These are phyloP conservation scores for Sphenopsis melanotis DNA, from an alignment of 2,797 vertebrate genomes.

Conservation along the genomic window DNA sequence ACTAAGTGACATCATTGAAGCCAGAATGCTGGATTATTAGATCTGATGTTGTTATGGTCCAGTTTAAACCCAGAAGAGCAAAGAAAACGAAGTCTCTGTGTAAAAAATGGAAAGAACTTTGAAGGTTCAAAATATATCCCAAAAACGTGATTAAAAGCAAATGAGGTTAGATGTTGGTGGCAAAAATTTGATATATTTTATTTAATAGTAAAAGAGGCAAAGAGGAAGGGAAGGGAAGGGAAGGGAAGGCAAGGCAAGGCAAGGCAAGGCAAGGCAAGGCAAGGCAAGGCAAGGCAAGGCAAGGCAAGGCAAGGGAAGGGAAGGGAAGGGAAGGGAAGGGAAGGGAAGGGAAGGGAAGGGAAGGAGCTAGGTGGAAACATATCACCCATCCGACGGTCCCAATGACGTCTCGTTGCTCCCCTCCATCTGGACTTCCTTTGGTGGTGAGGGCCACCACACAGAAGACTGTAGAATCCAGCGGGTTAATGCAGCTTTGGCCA, in stretches of 20 bases:
- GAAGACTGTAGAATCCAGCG: fast-evolving
- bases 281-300: too few relatives aligned
- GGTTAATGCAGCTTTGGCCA: not conserved
- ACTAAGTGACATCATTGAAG: not conserved
- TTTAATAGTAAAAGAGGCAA: not conserved
- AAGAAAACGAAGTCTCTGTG: not conserved
- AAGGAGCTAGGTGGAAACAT: not conserved
- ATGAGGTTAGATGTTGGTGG: too few relatives aligned
- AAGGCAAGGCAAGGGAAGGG: too few relatives aligned
- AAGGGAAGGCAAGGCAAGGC: not conserved
- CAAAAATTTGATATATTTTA: not conserved
- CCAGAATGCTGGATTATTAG: not conserved
- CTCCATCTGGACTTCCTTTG: not conserved
- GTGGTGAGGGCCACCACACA: not conserved
- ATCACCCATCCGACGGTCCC: not conserved
- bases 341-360: too few relatives aligned
- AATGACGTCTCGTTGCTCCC: fast-evolving
- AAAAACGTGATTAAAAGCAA: not conserved
- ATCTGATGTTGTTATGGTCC: not conserved
- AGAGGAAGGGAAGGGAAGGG: not conserved
- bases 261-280: not conserved
- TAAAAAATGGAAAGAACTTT: not conserved
- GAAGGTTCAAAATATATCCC: not conserved
- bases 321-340: too few relatives aligned
- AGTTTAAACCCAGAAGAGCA: not conserved